Evolutionary conservation across 1,140 invertebrate genomes (phyloP).

Genomic region (Zeugodacus cucurbitae): DNA sequence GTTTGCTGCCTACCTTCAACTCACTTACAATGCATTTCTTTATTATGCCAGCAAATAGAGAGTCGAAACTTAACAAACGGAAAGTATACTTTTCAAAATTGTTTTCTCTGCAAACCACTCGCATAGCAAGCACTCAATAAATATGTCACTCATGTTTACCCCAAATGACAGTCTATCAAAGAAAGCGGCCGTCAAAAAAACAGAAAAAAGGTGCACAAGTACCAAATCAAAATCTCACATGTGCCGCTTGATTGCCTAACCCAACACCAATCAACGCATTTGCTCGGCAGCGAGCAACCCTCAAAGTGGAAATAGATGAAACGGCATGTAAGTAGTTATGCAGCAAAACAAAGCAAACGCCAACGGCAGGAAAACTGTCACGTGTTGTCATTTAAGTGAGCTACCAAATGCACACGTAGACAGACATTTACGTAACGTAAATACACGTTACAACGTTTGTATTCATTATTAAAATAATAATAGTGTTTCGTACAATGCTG

Average conservation of each 20-base stretch:
- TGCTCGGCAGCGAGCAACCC: not conserved
- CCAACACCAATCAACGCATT: not conserved
- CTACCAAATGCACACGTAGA: not conserved
- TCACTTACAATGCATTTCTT: too few relatives aligned
- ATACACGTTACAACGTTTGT: not conserved
- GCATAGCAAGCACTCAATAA: not conserved
- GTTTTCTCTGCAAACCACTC: not conserved
- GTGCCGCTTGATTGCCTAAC: not conserved
- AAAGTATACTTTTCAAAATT: not conserved
- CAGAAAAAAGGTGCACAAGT: not conserved
- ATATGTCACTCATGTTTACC: not conserved
- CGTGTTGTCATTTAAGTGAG: conserved; percentile 1
- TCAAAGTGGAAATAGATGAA: not conserved
- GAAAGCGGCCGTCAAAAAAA: not conserved
- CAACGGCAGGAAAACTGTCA: conserved; percentile 1
- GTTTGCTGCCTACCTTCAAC: too few relatives aligned
- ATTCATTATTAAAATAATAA: conserved; percentile 14
- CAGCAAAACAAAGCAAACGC: not conserved
- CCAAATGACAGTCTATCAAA: not conserved
- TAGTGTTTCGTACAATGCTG: not conserved
- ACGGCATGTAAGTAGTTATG: not conserved
- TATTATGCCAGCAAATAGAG: too few relatives aligned
- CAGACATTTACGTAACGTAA: not conserved
- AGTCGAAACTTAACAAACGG: not conserved
- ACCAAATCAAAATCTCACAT: not conserved